These are phyloP conservation scores for Aphelocoma coerulescens DNA, from an alignment of 2,113 vertebrate species.

Conservation along the genomic window DNA sequence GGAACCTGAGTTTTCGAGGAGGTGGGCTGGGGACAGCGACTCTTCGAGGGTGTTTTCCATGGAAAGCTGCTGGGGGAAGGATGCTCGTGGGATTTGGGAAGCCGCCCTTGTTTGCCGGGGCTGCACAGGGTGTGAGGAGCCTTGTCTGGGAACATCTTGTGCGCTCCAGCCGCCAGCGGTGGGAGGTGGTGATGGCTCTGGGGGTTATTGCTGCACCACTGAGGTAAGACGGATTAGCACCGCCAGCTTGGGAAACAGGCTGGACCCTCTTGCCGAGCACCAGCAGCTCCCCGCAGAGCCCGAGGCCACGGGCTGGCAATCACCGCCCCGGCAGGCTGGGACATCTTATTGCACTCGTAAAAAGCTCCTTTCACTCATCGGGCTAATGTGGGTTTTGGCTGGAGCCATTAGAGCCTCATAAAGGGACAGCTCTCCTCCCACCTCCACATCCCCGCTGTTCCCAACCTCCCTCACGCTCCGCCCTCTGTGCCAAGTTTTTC, in stretches of 20 bases:
- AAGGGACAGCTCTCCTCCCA: accelerated
- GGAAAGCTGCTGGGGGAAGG: neutral
- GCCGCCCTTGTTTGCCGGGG: neutral
- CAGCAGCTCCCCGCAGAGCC: neutral
- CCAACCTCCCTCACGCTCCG: neutral
- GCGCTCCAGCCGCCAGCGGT: neutral
- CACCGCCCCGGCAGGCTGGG: accelerated
- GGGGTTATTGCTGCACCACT: neutral
- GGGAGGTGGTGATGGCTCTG: neutral
- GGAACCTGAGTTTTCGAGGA: neutral
- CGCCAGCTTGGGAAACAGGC: neutral
- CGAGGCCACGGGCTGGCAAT: neutral
- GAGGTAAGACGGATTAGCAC: neutral
- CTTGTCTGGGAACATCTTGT: neutral
- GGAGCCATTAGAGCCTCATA: neutral
- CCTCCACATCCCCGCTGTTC: accelerated
- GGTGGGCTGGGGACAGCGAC: neutral
- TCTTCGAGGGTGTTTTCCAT: accelerated
- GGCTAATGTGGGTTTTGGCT: neutral
- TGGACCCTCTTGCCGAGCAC: neutral
- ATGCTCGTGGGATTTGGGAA: neutral
- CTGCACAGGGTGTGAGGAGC: neutral
- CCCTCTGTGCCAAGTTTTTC: neutral
- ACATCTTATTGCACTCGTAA: neutral
- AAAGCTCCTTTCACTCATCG: neutral